These are phyloP conservation scores for Coelopa pilipes DNA, from an alignment of 2,888 invertebrate genomes.

Conservation along the genomic window DNA sequence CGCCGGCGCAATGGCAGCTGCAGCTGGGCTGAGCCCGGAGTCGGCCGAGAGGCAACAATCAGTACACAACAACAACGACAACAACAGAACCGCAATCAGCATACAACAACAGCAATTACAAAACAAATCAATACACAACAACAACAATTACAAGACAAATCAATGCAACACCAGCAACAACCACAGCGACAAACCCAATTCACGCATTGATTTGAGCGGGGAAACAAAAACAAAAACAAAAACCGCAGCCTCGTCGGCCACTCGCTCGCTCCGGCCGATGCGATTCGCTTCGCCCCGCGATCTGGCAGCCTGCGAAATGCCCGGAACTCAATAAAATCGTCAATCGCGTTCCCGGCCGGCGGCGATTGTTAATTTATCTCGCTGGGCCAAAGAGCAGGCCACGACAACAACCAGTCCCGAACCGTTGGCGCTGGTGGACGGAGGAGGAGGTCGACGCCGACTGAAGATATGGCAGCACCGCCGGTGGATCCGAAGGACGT, in stretches of 20 bases:
- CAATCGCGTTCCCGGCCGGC: constrained; percentile 62
- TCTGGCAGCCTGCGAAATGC: constrained; percentile 43
- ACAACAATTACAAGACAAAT: background rate
- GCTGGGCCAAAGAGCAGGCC: background rate
- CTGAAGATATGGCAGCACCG: too few species aligned
- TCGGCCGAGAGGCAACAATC: background rate
- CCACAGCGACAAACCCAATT: constrained; percentile 48
- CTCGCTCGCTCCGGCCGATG: too few species aligned
- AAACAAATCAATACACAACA: background rate
- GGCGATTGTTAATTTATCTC: constrained; percentile 63
- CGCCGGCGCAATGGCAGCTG: constrained; percentile 47
- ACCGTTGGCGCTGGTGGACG: too few species aligned
- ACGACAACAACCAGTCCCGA: too few species aligned
- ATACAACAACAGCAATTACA: background rate
- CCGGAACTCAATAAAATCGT: constrained; percentile 63
- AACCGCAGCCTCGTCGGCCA: background rate
- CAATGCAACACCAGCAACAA: too few species aligned
- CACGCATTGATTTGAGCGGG: constrained; percentile 58
- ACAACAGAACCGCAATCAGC: background rate
- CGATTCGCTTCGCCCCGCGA: constrained; percentile 20
- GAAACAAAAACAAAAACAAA: too few species aligned
- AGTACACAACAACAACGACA: background rate
- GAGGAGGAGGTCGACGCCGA: too few species aligned
- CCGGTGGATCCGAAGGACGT: too few species aligned
- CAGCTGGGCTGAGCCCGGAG: background rate